phyloP scores from a whole-genome alignment of 2,113 vertebrate genomes.

The Corythoichthys intestinalis region DNA sequence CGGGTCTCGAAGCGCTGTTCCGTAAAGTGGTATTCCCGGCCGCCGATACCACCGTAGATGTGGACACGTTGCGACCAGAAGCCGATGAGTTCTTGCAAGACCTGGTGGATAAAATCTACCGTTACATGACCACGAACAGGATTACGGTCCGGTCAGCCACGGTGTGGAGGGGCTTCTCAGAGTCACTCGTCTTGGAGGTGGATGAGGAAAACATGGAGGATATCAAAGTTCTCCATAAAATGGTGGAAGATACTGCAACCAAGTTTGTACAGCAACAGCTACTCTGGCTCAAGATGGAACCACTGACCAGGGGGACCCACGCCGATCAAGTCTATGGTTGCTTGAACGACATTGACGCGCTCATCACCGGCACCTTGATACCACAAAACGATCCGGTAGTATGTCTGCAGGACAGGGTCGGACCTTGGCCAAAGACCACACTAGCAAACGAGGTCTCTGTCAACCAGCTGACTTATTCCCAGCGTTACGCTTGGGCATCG shows the following conservation, averaged over 20 bases:
- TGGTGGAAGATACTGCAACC: not conserved
- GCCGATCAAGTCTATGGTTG: not conserved
- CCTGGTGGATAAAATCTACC: not conserved
- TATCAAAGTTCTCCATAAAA: not conserved
- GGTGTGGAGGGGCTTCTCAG: constrained; percentile 1
- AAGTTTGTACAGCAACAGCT: constrained; percentile 5
- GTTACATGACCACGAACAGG: not conserved
- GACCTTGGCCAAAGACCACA: not conserved
- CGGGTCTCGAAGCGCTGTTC: not conserved
- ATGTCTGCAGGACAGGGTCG: not conserved
- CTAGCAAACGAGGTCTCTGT: not conserved
- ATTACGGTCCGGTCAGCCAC: not conserved
- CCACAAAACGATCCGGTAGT: not conserved
- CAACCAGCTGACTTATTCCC: not conserved
- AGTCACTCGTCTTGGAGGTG: not conserved
- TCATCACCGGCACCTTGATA: not conserved
- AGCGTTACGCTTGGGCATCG: not conserved
- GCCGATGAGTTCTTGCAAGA: not conserved
- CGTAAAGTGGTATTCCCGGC: not conserved
- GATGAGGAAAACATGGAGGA: not conserved
- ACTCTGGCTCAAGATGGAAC: constrained; percentile 10
- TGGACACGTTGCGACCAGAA: not conserved
- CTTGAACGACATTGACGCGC: constrained; percentile 2
- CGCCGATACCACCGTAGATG: not conserved
- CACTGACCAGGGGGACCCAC: not conserved